Evolutionary conservation across 2,113 vertebrate species (phyloP).

Genomic region (Otolemur garnettii): DNA sequence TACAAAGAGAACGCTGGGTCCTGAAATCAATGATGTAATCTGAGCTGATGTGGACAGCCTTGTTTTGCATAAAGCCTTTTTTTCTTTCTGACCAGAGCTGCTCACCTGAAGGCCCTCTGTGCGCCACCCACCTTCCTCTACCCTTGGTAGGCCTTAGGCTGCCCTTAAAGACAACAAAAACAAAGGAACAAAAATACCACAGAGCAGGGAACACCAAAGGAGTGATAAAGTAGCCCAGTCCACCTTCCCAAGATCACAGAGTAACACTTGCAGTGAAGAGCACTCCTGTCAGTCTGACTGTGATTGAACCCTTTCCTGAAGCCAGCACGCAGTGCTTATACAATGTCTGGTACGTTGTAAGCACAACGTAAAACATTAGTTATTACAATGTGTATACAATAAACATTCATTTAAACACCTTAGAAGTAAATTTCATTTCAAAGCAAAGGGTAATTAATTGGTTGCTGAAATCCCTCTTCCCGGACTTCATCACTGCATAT

Average conservation of each 20-base stretch:
- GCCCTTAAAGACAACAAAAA: neutral
- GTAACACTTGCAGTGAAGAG: neutral
- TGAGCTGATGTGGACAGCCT: neutral
- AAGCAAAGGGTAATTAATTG: neutral
- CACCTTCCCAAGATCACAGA: neutral
- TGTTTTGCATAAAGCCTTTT: neutral
- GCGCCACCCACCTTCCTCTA: neutral
- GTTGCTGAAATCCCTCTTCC: neutral
- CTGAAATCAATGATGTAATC: conserved; percentile 3
- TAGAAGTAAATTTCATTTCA: neutral
- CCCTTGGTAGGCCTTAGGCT: neutral
- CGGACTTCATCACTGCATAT: neutral
- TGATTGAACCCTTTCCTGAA: neutral
- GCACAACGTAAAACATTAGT: neutral
- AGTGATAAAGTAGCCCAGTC: neutral
- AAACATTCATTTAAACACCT: neutral
- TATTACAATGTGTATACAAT: neutral
- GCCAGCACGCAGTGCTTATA: neutral
- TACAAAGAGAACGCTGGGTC: neutral
- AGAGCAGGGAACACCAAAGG: neutral
- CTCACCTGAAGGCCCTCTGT: neutral
- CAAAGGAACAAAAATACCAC: neutral
- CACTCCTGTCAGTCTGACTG: neutral
- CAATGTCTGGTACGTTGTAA: neutral
- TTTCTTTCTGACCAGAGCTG: neutral